Conservation (phyloP, 2,113 vertebrate species). For the Vombatus ursinus region DNA sequence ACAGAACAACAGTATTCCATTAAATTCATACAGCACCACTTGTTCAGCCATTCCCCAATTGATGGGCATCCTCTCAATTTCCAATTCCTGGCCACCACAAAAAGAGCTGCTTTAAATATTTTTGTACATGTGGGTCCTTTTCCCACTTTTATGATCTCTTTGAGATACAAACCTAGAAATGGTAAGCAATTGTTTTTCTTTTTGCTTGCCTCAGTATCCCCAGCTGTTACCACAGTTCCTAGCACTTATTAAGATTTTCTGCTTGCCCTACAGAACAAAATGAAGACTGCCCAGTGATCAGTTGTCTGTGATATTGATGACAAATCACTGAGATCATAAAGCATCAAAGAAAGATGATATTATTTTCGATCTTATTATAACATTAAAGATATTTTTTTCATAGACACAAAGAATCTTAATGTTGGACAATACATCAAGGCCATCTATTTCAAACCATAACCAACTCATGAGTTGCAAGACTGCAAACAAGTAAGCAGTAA, state of each 20-base stretch:
- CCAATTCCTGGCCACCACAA: too few relatives aligned
- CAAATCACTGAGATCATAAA: neutral
- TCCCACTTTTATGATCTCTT: too few relatives aligned
- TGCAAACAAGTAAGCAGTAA: neutral
- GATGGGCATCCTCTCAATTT: too few relatives aligned
- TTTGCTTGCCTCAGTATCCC: neutral
- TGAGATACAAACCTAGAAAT: too few relatives aligned
- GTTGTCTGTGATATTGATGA: neutral
- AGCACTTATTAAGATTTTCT: neutral
- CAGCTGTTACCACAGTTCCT: neutral
- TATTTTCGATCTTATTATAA: neutral
- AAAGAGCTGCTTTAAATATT: too few relatives aligned
- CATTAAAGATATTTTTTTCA: neutral
- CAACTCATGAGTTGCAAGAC: neutral
- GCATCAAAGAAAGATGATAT: neutral
- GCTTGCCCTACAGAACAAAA: neutral
- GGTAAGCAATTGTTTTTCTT: too few relatives aligned
- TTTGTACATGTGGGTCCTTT: too few relatives aligned
- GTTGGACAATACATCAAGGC: neutral
- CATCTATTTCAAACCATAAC: neutral
- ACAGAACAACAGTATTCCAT: too few relatives aligned
- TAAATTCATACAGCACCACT: too few relatives aligned
- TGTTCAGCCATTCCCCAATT: too few relatives aligned
- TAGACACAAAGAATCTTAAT: neutral
- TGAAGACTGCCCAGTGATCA: neutral